These are phyloP conservation scores for Oreochromis mossambicus DNA, from an alignment of 2,797 vertebrate genomes.

Conservation along the genomic window DNA sequence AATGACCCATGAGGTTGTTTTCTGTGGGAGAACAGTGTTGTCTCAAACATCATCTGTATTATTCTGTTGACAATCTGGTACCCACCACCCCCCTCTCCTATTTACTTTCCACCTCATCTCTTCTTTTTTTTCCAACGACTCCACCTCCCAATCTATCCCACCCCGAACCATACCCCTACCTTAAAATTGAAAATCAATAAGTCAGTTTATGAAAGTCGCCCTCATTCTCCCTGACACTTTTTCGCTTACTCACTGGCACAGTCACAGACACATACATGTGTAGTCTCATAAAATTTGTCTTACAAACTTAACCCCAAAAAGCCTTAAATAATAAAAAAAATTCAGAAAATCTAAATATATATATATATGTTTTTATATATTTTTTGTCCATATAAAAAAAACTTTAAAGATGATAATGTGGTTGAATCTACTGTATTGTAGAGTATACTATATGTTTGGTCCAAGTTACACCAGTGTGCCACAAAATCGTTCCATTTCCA, in stretches of 20 bases:
- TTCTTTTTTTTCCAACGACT: neutral
- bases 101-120: neutral
- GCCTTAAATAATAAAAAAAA: neutral
- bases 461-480: neutral
- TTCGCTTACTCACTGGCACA: constrained; percentile 2
- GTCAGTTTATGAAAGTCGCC: constrained; percentile 26
- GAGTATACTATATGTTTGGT: neutral
- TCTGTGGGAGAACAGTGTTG: neutral
- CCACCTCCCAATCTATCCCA: constrained; percentile 23
- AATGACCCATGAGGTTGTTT: neutral
- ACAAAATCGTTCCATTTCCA: neutral
- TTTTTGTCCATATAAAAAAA: neutral
- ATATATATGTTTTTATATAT: neutral
- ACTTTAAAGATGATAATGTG: neutral
- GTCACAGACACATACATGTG: neutral
- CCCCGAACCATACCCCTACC: constrained; percentile 20
- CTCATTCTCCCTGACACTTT: neutral
- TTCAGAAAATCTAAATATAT: neutral
- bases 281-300: neutral
- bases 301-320: neutral
- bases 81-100: neutral
- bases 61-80: neutral
- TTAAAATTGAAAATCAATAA: constrained; percentile 57
- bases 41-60: constrained; percentile 14
- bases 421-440: neutral